A percentile compares a stretch with the other conserved stretches of the same genome.
phyloP scores from a whole-genome alignment of 2,888 invertebrate genomes.

The Rhogogaster chlorosoma region DNA sequence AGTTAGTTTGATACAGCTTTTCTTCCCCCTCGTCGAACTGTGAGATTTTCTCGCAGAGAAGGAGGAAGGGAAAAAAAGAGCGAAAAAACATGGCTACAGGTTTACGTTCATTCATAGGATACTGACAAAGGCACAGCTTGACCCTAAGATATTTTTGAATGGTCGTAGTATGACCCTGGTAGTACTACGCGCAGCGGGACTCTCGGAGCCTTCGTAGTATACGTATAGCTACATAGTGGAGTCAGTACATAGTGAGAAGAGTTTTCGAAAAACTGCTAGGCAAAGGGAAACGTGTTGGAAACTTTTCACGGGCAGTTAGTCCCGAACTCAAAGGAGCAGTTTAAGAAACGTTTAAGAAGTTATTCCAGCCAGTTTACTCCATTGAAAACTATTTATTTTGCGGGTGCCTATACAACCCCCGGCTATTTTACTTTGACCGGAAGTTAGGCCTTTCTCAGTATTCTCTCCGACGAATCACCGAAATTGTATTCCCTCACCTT shows the following conservation, averaged over 20 bases:
- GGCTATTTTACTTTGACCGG: constrained; percentile 7
- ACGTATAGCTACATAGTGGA: background rate
- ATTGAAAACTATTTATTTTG: constrained; percentile 41
- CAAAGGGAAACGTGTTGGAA: constrained; percentile 30
- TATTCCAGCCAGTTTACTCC: constrained; percentile 61
- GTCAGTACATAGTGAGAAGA: background rate
- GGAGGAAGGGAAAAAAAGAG: background rate
- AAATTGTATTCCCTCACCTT: background rate
- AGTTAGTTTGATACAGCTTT: background rate
- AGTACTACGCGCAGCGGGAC: constrained; percentile 51
- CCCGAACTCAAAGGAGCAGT: constrained; percentile 51
- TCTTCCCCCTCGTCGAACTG: background rate
- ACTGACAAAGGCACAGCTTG: constrained; percentile 42
- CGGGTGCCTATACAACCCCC: constrained; percentile 5
- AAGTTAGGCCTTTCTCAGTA: constrained; percentile 25
- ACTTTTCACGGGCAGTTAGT: constrained; percentile 30
- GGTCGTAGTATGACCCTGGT: constrained; percentile 48
- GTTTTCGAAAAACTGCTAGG: constrained; percentile 38
- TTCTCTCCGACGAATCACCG: background rate
- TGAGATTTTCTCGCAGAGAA: background rate
- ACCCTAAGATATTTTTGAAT: constrained; percentile 43
- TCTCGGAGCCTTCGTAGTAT: constrained; percentile 5
- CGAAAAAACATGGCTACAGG: constrained; percentile 57
- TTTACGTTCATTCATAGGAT: constrained; percentile 74
- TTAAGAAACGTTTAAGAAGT: constrained; percentile 73